Conservation (phyloP, 2,888 invertebrate species). For the Mythimna lalbum region DNA sequence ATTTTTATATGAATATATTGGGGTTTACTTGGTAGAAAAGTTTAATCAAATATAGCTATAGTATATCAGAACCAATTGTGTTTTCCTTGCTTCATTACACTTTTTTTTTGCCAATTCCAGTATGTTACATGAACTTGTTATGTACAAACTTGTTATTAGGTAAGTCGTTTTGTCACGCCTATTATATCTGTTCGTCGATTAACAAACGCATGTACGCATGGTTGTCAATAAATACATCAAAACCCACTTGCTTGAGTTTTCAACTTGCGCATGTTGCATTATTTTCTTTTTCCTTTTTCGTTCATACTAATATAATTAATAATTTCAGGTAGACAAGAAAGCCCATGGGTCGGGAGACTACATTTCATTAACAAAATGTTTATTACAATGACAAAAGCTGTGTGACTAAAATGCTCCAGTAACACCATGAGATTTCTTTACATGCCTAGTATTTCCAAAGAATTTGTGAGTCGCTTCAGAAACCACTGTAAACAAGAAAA, state of each 20-base stretch:
- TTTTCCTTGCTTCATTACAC: conserved; percentile 74
- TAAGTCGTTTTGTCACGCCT: conserved; percentile 75
- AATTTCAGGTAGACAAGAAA: conserved; percentile 90
- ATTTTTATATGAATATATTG: conserved; percentile 91
- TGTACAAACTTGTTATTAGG: conserved; percentile 70
- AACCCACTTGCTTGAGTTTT: conserved; percentile 77
- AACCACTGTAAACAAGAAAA: conserved; percentile 61
- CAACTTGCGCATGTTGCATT: conserved; percentile 77
- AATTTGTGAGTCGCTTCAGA: conserved; percentile 62
- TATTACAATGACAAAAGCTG: conserved; percentile 76
- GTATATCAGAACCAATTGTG: conserved; percentile 74
- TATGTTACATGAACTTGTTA: conserved; percentile 49
- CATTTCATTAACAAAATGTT: conserved; percentile 86
- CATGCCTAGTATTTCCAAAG: conserved; percentile 67
- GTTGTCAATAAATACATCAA: conserved; percentile 61
- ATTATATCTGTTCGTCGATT: conserved; percentile 60
- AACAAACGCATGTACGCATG: conserved; percentile 84
- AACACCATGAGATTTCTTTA: conserved; percentile 74
- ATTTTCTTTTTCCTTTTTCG: conserved; percentile 81
- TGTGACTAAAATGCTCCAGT: conserved; percentile 84
- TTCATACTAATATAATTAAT: conserved; percentile 90
- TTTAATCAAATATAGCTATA: conserved; percentile 89
- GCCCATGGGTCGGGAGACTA: conserved; percentile 89
- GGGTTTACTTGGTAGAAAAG: conserved; percentile 90
- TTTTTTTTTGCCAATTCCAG: conserved; percentile 56